Percentiles rank a stretch among this genome's conserved stretches.
These are phyloP conservation scores for Paraescarpia echinospica DNA, from an alignment of 1,140 invertebrate species.

Conservation along the genomic window DNA sequence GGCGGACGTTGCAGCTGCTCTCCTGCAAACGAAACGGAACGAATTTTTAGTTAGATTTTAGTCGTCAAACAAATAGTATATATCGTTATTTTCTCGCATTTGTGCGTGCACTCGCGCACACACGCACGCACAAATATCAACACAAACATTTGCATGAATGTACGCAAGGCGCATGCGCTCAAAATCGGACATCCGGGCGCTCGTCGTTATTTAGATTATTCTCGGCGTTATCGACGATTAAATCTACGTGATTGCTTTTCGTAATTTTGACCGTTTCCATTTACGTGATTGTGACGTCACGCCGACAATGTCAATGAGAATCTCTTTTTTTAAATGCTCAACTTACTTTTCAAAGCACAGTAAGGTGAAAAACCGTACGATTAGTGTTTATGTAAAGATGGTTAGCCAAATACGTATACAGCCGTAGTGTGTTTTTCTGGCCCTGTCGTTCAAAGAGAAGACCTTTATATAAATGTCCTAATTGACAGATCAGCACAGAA, in stretches of 20 bases:
- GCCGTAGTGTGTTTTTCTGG: not conserved
- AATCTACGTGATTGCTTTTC: too few relatives aligned
- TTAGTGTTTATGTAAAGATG: not conserved
- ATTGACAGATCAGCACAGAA: not conserved
- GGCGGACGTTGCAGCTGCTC: not conserved
- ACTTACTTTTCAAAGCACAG: too few relatives aligned
- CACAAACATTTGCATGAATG: not conserved
- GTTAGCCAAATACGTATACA: not conserved
- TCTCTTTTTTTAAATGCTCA: too few relatives aligned
- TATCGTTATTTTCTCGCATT: too few relatives aligned
- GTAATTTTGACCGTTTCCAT: too few relatives aligned
- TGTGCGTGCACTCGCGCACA: not conserved
- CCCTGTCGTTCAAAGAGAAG: not conserved
- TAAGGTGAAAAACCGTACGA: too few relatives aligned
- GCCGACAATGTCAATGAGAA: too few relatives aligned
- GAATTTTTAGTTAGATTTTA: not conserved
- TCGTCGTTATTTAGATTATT: not conserved
- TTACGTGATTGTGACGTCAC: too few relatives aligned
- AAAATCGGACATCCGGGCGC: not conserved
- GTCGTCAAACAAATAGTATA: not conserved
- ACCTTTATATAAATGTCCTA: not conserved
- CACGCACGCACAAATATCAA: not conserved
- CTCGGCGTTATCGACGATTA: too few relatives aligned
- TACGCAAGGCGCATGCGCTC: too few relatives aligned
- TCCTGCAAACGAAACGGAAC: not conserved